Evolutionary conservation across 1,140 invertebrate species (phyloP), one percentile per base, ranked within the genome.

Genomic region (Drosophila ogumai): DNA sequence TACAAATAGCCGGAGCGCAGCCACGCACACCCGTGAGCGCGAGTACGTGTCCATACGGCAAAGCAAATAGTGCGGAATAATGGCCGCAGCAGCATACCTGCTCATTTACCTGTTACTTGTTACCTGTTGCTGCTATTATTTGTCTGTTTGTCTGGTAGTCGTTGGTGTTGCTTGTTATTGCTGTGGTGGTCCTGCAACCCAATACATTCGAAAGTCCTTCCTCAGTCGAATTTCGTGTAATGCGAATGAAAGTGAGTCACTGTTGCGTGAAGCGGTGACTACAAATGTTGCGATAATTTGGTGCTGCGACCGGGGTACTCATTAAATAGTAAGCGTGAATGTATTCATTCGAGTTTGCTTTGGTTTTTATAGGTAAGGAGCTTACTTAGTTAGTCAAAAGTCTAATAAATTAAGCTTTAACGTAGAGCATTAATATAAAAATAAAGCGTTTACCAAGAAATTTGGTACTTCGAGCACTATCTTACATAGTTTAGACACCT

Each of bases 1-100:
- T 47, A 67, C 74, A 77, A 77, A 77, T 77, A 68, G 55, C 59
- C 47, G 54, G 43, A 44, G 46, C 47, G 17, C 60, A 38, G 47
- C 55, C 46, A 54, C 54, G 52, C 60, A 75, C 60, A 36, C 31
- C 36, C 61, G 22, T 67, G 59, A 38, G 15, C 65, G 65, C 54
- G 61, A 47, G 57, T 65, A 87, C 76, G 77, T 88, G 84, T 74
- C 81, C 85, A 78, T 84, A 90, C 63, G 82, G 80, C 66, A 55
- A 61, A 75, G 76, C 81, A 88, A 88, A 88, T 88, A 87, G 79
- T 60, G 50, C 63, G 65, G 77, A 78, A 71, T 80, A 78, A 66
- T 32, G 49, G 41, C 40, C 55, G 49, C 25, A 54, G 49, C 44
- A 54, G 41, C 32, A 41, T 69, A 64, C 56, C 40, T 75, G 47